A percentile compares a stretch with the other conserved stretches of the same genome.
Evolutionary conservation across 2,797 vertebrate species (phyloP).

Genomic region (Chromis chromis): DNA sequence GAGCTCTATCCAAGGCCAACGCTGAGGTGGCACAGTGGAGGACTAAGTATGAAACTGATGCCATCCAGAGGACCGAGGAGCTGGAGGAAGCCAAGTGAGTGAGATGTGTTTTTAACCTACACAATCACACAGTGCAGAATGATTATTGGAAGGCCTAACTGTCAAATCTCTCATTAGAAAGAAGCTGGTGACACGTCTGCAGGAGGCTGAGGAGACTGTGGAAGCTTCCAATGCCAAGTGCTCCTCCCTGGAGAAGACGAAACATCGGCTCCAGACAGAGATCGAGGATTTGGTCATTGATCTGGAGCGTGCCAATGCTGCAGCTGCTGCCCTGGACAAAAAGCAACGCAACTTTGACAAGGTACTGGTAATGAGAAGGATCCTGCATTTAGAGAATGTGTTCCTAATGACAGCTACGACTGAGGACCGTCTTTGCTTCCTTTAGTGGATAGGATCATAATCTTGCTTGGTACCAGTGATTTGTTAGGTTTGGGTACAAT

Average conservation of each 20-base stretch:
- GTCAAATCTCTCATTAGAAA: constrained; percentile 81
- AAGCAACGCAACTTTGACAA: constrained; percentile 94
- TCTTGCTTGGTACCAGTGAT: background rate
- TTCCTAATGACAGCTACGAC: background rate
- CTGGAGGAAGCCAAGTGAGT: constrained; percentile 95
- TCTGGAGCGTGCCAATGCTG: constrained; percentile 89
- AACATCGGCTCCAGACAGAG: constrained; percentile 93
- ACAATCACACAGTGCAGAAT: background rate
- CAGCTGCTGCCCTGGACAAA: constrained; percentile 90
- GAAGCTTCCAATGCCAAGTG: constrained; percentile 92
- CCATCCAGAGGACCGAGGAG: constrained; percentile 94
- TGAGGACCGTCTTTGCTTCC: background rate
- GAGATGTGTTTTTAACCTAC: background rate
- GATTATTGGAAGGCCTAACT: background rate
- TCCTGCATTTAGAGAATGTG: background rate
- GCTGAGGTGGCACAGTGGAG: constrained; percentile 95
- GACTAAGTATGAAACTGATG: constrained; percentile 94
- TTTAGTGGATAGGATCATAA: background rate
- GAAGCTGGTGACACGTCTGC: constrained; percentile 90
- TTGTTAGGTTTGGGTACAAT: background rate
- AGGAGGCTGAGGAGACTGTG: constrained; percentile 91
- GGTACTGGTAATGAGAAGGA: constrained; percentile 54
- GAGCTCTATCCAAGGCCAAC: constrained; percentile 92
- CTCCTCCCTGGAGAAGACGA: constrained; percentile 94
- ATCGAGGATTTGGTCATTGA: constrained; percentile 92